A percentile compares a stretch with the other conserved stretches of the same genome.
These are phyloP conservation scores for Pterois miles DNA, from an alignment of 2,797 vertebrate genomes.

Conservation along the genomic window DNA sequence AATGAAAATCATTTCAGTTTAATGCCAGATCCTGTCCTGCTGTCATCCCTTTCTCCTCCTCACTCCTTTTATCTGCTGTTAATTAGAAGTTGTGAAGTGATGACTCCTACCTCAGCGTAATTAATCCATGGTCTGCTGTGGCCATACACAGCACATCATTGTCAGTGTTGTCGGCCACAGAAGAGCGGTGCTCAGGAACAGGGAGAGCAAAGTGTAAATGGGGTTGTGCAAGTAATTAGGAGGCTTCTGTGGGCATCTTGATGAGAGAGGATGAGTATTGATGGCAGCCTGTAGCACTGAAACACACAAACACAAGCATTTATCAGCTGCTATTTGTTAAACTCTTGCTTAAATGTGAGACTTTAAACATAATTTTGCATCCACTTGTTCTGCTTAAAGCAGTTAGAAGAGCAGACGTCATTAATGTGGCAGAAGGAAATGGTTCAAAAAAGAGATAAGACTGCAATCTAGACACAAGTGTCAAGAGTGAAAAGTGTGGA, in stretches of 20 bases:
- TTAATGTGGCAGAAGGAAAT: neutral
- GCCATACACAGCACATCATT: slow-evolving; percentile 32
- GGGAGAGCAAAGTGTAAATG: slow-evolving; percentile 48
- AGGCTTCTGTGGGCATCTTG: slow-evolving; percentile 33
- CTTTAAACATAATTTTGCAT: neutral
- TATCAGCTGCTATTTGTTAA: neutral
- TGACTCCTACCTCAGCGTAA: slow-evolving; percentile 66
- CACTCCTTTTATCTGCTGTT: slow-evolving; percentile 61
- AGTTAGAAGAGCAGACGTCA: neutral
- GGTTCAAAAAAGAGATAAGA: neutral
- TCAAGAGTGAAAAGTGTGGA: slow-evolving; percentile 2
- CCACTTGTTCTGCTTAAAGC: neutral
- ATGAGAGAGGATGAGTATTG: neutral
- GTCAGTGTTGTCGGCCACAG: slow-evolving; percentile 30
- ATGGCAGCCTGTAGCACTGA: slow-evolving; percentile 2
- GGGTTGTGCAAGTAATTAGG: slow-evolving; percentile 51
- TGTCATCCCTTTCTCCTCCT: slow-evolving; percentile 42
- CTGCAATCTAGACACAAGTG: slow-evolving; percentile 2
- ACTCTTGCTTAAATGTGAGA: neutral
- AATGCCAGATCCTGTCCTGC: slow-evolving; percentile 32
- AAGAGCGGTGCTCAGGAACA: slow-evolving; percentile 24
- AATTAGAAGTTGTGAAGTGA: slow-evolving; percentile 73
- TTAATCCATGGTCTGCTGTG: slow-evolving; percentile 61
- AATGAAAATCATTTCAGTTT: slow-evolving; percentile 62
- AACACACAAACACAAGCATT: slow-evolving; percentile 5